Base-by-base conservation (phyloP, 2,888 invertebrate species). In the Taphrorychus bicolor region DNA sequence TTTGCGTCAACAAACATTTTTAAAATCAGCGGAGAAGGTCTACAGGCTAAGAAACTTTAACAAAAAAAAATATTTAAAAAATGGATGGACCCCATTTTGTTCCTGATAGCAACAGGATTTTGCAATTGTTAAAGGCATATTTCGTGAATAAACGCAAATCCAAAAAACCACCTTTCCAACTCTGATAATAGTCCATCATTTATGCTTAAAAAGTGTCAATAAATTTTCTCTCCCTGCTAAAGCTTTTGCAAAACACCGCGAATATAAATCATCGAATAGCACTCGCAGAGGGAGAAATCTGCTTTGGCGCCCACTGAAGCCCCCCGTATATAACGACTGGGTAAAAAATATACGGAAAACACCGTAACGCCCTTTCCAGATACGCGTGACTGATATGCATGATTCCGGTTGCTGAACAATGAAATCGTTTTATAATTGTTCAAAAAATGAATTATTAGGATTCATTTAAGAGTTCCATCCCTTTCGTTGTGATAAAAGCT, bases 341-440 rank as follows among this genome's bases (percentile, higher is more conserved):
- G 41, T n/a, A n/a, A 16, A 57, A 41, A 42, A 41, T 23, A 59
- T 48, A 59, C n/a, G 48, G 19, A 62, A 62, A 56, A 45, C 56
- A 56, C 19, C 54, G 56, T 45, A 62, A 62, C 56, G 62, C 62
- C 56, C 56, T 62, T 53, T 56, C 3, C 56, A 54, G 62, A 62
- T 62, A 62, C 62, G 45, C 56, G 62, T 62, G 62, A 62, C 45
- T 56, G 62, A 62, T 62, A 62, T 56, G 23, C 56, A 23, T 56
- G 22, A 56, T 56, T 48, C n/a, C n/a, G n/a, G n/a, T n/a, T n/a
- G n/a, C n/a, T n/a, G n/a, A n/a, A n/a, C n/a, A n/a, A n/a, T n/a
- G n/a, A n/a, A n/a, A n/a, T n/a, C n/a, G n/a, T n/a, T n/a, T n/a
- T n/a, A n/a, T n/a, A n/a, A n/a, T n/a, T n/a, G n/a, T n/a, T n/a